Evolutionary conservation across 1,140 invertebrate species (phyloP), one percentile per base, ranked within the genome.

Genomic region (Melanaphis sacchari): DNA sequence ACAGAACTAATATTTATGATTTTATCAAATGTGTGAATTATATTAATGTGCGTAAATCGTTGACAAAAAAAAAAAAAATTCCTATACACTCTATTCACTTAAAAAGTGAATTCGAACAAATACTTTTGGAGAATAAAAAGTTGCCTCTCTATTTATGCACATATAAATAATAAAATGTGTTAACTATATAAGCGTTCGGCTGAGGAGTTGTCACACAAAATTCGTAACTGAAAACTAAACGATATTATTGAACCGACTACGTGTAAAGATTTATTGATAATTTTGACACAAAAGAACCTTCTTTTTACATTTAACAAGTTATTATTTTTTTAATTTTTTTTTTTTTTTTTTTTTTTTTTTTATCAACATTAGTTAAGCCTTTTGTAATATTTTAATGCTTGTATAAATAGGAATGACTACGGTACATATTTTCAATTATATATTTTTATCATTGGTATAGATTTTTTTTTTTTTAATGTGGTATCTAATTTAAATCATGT

Each of bases 141-240:
- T 38, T 38, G 22, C 88, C 38, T 89, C 36, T 54, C 9, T 89
- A 89, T 54, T 22, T 89, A 22, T 54, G 52, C 40, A 66, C 54
- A 66, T 66, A 90, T 43, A 41, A 66, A 66, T 90, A 59, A 40
- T 43, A 84, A 38, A 40, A 38, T 54, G 6, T 66, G 15, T n/a
- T 66, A 54, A 66, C 52, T 90, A 26, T 90, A 26, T 43, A 54
- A 89, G 36, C 54, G 49, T 54, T 54, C 15, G 21, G 18, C 31
- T n/a, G 87, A 46, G 46, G 15, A 59, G 41, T 66, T 66, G 38
- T 43, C 89, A 90, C 88, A 90, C 89, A 54, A 90, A 40, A 59
- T 90, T 90, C 89, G 89, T 90, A 54, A 66, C 89, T 11, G 41
- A 90, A 90, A 66, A 90, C 87, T 38, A 89, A 89, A 89, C 38